Conservation (phyloP, 2,113 vertebrate genomes). For the Sterrhoptilus dennistouni region DNA sequence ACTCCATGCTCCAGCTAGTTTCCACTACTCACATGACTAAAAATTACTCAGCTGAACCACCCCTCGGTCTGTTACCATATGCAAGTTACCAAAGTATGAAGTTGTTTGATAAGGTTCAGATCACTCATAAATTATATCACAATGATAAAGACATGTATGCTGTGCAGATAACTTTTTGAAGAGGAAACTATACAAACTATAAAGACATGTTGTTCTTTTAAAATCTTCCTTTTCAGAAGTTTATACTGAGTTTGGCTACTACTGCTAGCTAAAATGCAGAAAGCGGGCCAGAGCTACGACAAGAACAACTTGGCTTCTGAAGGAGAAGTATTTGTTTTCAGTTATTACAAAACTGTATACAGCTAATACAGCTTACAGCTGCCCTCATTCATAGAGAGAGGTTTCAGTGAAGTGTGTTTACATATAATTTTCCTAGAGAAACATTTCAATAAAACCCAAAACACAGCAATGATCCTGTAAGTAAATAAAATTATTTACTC, state of each 20-base stretch:
- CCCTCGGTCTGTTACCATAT: not conserved
- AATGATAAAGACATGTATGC: not conserved
- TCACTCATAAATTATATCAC: not conserved
- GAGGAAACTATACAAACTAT: not conserved
- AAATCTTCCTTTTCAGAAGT: not conserved
- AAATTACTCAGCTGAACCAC: rapidly evolving
- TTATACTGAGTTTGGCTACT: not conserved
- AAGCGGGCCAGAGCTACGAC: not conserved
- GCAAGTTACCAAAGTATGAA: not conserved
- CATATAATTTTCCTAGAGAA: not conserved
- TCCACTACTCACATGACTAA: not conserved
- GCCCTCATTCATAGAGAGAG: not conserved
- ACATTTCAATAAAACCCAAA: not conserved
- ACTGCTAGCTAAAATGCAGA: not conserved
- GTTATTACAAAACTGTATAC: not conserved
- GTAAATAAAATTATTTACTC: not conserved
- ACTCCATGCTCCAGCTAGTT: not conserved
- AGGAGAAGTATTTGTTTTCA: not conserved
- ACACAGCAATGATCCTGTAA: not conserved
- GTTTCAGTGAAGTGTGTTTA: not conserved
- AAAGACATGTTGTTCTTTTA: not conserved
- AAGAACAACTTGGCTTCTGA: not conserved
- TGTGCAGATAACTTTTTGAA: not conserved
- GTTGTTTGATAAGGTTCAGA: not conserved
- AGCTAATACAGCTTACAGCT: not conserved